Conservation (phyloP, 2,113 vertebrate genomes). For the Azemiops feae region DNA sequence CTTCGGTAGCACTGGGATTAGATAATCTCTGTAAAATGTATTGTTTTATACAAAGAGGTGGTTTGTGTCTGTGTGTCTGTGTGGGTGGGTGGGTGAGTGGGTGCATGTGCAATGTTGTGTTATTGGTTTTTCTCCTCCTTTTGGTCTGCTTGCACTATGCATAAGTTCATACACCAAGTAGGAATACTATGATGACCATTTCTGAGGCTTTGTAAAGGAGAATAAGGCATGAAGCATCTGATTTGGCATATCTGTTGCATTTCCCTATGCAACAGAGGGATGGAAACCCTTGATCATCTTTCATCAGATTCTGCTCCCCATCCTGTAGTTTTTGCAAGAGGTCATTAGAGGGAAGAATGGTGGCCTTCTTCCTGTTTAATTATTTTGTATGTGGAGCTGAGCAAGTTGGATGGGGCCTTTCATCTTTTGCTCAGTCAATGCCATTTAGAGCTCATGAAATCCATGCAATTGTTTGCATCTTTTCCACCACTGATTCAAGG, state of each 20-base stretch:
- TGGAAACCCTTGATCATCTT: neutral
- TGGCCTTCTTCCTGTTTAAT: neutral
- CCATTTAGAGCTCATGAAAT: neutral
- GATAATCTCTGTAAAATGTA: neutral
- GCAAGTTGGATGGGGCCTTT: neutral
- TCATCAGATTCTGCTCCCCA: neutral
- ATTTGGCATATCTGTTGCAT: neutral
- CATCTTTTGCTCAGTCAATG: neutral
- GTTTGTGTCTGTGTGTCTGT: neutral
- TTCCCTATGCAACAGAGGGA: neutral
- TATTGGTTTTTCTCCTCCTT: neutral
- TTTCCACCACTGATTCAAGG: neutral
- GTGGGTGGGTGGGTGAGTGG: no score
- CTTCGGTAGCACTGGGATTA: neutral
- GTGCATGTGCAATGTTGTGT: neutral
- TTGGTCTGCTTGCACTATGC: neutral
- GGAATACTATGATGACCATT: neutral
- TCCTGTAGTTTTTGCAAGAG: neutral
- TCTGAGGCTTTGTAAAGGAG: neutral
- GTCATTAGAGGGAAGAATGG: neutral
- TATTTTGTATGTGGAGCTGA: neutral
- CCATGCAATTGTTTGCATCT: neutral
- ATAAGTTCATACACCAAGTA: neutral
- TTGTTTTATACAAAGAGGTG: neutral
- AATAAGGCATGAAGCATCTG: neutral